Conservation (phyloP, 2,797 vertebrate species). For the Corythornis leucogaster region DNA sequence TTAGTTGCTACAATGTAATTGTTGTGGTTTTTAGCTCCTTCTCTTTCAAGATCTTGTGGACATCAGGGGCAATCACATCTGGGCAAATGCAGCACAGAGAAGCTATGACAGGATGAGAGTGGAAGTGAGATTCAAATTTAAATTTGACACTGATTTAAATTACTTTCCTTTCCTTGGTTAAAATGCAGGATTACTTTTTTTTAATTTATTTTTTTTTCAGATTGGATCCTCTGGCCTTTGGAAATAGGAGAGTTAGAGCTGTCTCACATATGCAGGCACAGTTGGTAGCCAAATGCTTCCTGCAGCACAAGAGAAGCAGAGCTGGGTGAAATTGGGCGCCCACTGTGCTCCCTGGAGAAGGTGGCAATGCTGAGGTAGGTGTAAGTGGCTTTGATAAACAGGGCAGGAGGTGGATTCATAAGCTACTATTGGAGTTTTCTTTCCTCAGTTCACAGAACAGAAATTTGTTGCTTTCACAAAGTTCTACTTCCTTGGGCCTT, state of each 20-base stretch:
- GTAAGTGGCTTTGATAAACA: not conserved
- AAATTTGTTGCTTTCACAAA: not conserved
- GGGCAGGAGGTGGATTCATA: not conserved
- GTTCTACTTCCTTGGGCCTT: not conserved
- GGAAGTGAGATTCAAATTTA: not conserved
- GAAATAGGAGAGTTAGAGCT: not conserved
- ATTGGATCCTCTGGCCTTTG: not conserved
- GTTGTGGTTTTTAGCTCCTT: not conserved
- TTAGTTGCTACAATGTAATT: not conserved
- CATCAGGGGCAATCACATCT: not conserved
- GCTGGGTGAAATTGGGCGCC: not conserved
- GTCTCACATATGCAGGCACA: not conserved
- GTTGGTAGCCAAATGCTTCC: not conserved
- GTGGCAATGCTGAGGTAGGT: not conserved
- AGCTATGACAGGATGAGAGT: fast-evolving
- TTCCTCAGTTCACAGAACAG: not conserved
- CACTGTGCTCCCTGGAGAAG: not conserved
- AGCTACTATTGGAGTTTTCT: not conserved
- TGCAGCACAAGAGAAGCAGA: not conserved
- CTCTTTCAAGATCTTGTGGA: not conserved
- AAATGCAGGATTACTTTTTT: not conserved
- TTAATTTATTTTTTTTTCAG: not conserved
- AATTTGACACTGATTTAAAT: not conserved
- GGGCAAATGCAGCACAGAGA: not conserved
- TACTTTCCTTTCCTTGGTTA: not conserved